Evolutionary conservation across 2,113 vertebrate genomes (phyloP).

Genomic region (Campylorhamphus procurvoides): DNA sequence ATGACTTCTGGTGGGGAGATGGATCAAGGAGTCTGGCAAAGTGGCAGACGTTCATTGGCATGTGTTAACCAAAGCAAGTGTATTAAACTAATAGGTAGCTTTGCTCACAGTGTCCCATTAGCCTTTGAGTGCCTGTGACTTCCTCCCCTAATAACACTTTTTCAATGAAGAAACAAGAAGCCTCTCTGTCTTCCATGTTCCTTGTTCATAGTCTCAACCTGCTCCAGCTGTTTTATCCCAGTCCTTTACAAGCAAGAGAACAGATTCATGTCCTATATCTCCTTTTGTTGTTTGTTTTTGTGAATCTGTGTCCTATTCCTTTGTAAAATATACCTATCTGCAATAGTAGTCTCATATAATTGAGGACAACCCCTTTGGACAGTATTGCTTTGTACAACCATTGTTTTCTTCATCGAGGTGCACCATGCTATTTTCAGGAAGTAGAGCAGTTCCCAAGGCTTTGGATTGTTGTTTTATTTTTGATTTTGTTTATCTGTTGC

Average conservation of each 20-base stretch:
- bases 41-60: neutral
- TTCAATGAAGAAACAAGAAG: neutral
- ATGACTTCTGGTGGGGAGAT: neutral
- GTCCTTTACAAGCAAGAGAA: neutral
- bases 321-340: neutral
- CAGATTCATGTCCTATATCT: neutral
- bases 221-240: neutral
- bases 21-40: neutral
- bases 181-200: neutral
- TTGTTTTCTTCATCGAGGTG: neutral
- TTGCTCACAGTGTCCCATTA: neutral
- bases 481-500: neutral
- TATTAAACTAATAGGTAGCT: neutral
- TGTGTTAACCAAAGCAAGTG: neutral
- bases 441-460: neutral
- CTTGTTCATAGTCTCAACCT: neutral
- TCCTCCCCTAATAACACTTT: neutral
- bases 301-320: neutral
- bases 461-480: neutral
- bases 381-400: neutral
- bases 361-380: neutral
- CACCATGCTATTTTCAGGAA: neutral
- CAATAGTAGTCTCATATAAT: neutral
- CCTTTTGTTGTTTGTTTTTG: neutral
- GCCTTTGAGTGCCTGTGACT: neutral